These are phyloP conservation scores for Physeter macrocephalus DNA, from an alignment of 2,113 vertebrate genomes.

Conservation along the genomic window DNA sequence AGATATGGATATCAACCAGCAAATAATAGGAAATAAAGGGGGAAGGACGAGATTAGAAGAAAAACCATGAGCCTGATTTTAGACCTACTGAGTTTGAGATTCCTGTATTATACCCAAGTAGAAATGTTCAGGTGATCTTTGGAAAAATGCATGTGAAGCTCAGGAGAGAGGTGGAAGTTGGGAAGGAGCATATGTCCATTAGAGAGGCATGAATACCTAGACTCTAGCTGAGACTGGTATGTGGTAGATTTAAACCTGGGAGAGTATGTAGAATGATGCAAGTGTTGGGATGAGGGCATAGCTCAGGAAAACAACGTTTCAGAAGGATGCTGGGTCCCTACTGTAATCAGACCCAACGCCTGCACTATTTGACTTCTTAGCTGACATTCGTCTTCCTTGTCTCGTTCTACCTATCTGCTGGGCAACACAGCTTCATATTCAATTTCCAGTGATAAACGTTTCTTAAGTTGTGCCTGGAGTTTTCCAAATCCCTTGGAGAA, in stretches of 20 bases:
- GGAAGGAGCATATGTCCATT: background rate
- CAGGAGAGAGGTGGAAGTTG: background rate
- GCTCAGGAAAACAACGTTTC: background rate
- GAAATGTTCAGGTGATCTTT: background rate
- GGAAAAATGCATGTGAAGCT: background rate
- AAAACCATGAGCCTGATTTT: background rate
- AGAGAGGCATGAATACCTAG: no score
- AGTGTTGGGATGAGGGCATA: background rate
- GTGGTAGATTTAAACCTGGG: background rate
- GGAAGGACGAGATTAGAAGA: background rate
- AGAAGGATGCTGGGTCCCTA: background rate
- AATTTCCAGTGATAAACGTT: background rate
- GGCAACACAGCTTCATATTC: background rate
- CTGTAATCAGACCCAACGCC: background rate
- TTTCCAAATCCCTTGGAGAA: background rate
- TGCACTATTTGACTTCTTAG: background rate
- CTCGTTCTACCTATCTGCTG: background rate
- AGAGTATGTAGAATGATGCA: background rate
- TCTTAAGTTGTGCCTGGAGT: background rate
- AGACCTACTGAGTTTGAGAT: background rate
- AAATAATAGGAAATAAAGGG: background rate
- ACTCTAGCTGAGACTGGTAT: background rate
- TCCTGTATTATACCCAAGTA: background rate
- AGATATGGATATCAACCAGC: background rate
- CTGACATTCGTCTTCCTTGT: background rate